Evolutionary conservation across 2,797 vertebrate genomes (phyloP), one percentile per base, ranked within the genome.

Genomic region (Chiloscyllium punctatum): DNA sequence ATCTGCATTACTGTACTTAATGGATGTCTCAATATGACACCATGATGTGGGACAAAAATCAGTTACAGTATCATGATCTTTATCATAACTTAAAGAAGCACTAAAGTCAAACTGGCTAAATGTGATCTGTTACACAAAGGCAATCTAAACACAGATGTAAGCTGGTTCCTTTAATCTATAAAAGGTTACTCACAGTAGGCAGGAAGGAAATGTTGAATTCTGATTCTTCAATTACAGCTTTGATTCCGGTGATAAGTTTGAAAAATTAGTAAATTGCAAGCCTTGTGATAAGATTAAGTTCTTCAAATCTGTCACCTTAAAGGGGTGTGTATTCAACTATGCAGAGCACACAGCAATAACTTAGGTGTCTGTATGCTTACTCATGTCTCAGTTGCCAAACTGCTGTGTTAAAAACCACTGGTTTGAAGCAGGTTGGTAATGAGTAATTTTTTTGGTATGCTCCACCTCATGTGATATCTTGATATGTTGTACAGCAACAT

Each of bases 111-210:
- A 30, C 48, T 57, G 69, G 53, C 69, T 95, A 95, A 95, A 74
- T 77, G 30, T 95, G 71, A 77, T 95, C 94, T 95, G 94, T 95
- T 95, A 74, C 94, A 94, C 94, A 74, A 74, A 94, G 69, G 69
- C 69, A 95, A 92, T 57, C 69, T 77, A 77, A 53, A 95, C 69
- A 72, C 42, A 74, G 68, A 48, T 72, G n/a, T 23, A 69, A 18
- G 57, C 66, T 95, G 94, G 88, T 91, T 91, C 13, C 53, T 91
- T 77, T 94, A 74, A 48, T 94, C 69, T 74, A 94, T 74, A 94
- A 94, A 94, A 94, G 94, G 42, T 71, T 74, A 42, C 94, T 57
- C 18, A 92, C 68, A 92, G 92, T 23, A 92, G 25, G 1, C 42
- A 69, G 90, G 48, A 94, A 74, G 48, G 27, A 77, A 77, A 69